Evolutionary conservation across 2,797 vertebrate genomes (phyloP), one percentile per base, ranked within the genome.

Genomic region (Megalops cyprinoides): DNA sequence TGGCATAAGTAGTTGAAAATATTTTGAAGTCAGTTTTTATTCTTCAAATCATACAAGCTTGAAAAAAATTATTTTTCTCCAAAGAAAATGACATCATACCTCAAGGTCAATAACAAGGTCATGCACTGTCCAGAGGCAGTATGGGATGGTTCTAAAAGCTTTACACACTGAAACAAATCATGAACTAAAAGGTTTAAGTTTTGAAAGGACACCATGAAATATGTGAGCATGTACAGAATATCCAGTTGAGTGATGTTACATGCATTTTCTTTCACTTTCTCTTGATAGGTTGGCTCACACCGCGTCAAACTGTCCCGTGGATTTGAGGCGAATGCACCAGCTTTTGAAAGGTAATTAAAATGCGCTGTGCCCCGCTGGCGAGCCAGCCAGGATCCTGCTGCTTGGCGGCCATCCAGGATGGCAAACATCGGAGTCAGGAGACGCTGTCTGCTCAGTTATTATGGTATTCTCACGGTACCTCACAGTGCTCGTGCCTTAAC

Each of bases 241-340:
- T 39, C 23, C n/a, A n/a, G n/a, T n/a, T n/a, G n/a, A n/a, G n/a
- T 67, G 1, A 53, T 12, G 37, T 23, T 42, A n/a, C 53, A 4
- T 10, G 1, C 18, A 4, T 4, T 23, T 23, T 85, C 82, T 1
- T 31, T 14, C 1, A 0, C 1, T 25, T 49, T 55, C 79, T 48
- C 31, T 82, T 31, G 90, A 14, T 82, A 99, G 98, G 98, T 99
- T 71, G 98, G 98, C 84, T 99, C 98, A 39, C 98, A 99, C 89
- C 97, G 98, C 78, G 98, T 99, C 84, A 97, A 98, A 87, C 97
- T 99, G 92, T 99, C 98, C 49, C 94, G 98, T 78, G 98, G 98
- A 78, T 99, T 99, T 82, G 98, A 99, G 91, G 97, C 98, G 0
- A 99, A 99, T 15, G 98, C 98, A 1, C 98, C 98, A 10, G 98